Base-by-base conservation (phyloP, 2,113 vertebrate species). In the Anguilla japonica region DNA sequence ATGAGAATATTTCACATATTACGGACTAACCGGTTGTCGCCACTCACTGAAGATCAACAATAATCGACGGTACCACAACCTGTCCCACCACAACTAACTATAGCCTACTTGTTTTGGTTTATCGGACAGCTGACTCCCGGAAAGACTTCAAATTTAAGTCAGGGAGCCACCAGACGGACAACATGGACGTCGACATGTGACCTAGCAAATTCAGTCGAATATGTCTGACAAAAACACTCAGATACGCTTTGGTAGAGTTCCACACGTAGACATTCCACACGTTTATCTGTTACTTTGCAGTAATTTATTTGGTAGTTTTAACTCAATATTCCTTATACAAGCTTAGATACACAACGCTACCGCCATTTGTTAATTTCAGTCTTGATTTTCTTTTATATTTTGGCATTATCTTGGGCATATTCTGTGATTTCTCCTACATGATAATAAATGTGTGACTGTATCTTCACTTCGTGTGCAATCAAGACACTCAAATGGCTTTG, bases 41-140 rank as follows among this genome's bases (percentile, higher is more conserved):
- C 26, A 20, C 71, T 29, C n/a, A 9, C 71, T 75, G 71, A 29
- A 75, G 29, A 75, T 13, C 26, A 34, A 75, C 7, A 34, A 9
- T 75, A 75, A 34, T 13, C 11, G 71, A 75, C 2, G 71, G n/a
- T 75, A n/a, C n/a, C 46, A 83, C 75, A 79, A 29, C 41, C n/a
- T 15, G n/a, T 67, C 75, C 84, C 53, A 89, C 82, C 83, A 82
- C 57, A 14, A 14, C 41, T 67, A 84, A 90, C 82, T 83, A 9
- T 53, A 53, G 50, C 2, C 29, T 34, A 50, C 43, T 83, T 88
- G 86, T 79, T 83, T 86, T 82, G 85, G 34, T 81, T 84, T 85
- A 63, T 43, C 78, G 41, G 84, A 67, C 83, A 87, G 81, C 79
- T 87, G 86, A 86, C 84, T 91, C 57, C 87, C 88, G 89, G 89